Conservation (phyloP, 1,140 invertebrate genomes). For the Acyrthosiphon pisum region DNA sequence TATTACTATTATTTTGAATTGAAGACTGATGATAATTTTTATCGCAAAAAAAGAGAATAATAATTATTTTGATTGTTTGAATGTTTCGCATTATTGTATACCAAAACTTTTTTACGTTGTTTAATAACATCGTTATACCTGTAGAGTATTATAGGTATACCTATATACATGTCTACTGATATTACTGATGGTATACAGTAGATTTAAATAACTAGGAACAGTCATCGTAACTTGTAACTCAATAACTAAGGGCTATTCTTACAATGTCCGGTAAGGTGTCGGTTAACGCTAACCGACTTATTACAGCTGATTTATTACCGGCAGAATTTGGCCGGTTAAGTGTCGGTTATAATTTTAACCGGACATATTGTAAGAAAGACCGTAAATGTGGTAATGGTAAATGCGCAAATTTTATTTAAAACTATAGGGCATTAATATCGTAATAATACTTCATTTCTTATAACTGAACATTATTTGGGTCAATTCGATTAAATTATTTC, state of each 20-base stretch:
- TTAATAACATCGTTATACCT: too few species aligned
- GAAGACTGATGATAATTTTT: not conserved
- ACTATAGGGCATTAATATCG: not conserved
- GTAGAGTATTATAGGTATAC: too few species aligned
- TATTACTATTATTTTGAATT: not conserved
- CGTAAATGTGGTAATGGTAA: not conserved
- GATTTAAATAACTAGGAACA: not conserved
- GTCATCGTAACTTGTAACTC: not conserved
- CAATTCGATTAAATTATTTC: not conserved
- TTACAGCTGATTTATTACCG: too few species aligned
- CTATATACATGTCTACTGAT: not conserved
- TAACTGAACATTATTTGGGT: not conserved
- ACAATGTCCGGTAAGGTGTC: too few species aligned
- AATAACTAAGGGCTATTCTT: too few species aligned
- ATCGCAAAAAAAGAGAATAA: not conserved
- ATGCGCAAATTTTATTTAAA: not conserved
- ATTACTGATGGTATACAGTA: not conserved
- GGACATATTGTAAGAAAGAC: too few species aligned
- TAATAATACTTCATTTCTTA: not conserved
- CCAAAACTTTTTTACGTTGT: too few species aligned
- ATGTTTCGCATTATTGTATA: not conserved
- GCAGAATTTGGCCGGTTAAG: too few species aligned
- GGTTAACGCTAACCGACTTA: too few species aligned
- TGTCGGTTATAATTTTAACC: too few species aligned
- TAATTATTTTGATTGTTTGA: not conserved